Evolutionary conservation across 2,888 invertebrate genomes (phyloP), one percentile per base, ranked within the genome.

Genomic region (Noctua pronuba): DNA sequence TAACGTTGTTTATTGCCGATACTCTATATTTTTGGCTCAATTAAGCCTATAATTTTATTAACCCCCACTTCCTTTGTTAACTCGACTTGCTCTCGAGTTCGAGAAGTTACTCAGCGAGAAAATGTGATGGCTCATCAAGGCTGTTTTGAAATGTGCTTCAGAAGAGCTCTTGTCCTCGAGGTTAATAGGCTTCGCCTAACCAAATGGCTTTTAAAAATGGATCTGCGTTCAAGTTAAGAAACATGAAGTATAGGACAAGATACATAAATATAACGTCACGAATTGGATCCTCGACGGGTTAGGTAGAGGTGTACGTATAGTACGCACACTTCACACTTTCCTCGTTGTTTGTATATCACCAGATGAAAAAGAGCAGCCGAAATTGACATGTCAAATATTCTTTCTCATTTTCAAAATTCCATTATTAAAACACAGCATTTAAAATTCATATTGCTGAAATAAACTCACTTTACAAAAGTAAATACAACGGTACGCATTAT

Each of bases 1-100:
- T 91, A 89, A 85, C 89, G 89, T 92, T 91, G 90, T 91, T 92
- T 92, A 91, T 91, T 79, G 71, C 75, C 82, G 84, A 88, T 88
- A 86, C 83, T 84, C 88, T 73, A 86, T 88, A 88, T 88, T 88
- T 88, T 88, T 81, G 88, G 88, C 79, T 83, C 88, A 85, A 88
- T 88, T 88, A 88, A 80, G 83, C 68, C 79, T 73, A 75, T 86
- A 78, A 88, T 88, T 88, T 82, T 83, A 86, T 84, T 80, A 81
- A 86, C 80, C 83, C 38, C 72, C 73, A 46, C 65, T 71, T 69
- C 46, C 28, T 79, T 73, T 78, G 74, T 76, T 82, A 73, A 84
- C 76, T 82, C 44, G n/a, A 41, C 41, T 68, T 73, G 49, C 38
- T 77, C 44, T 66, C 64, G 41, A 74, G 62, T 82, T 67, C 46